Evolutionary conservation across 2,113 vertebrate species (phyloP).

Genomic region (Corythoichthys haematopterus): DNA sequence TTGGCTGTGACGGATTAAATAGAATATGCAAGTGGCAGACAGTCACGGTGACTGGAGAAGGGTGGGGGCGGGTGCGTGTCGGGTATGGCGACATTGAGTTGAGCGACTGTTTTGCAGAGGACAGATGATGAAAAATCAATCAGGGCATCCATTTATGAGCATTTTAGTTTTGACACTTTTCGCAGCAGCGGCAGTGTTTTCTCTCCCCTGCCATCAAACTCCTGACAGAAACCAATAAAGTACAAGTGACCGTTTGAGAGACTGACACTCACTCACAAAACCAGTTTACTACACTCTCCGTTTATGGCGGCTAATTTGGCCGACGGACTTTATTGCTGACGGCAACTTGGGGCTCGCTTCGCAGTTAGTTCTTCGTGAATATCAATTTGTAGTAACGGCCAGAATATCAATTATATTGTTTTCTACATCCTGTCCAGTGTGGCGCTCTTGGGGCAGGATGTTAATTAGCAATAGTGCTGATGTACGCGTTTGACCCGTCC

Average conservation of each 20-base stretch:
- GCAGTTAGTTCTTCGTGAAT: conserved; percentile 2
- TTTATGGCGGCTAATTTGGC: not conserved
- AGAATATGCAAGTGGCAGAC: conserved; percentile 44
- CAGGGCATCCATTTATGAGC: conserved; percentile 14
- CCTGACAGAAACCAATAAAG: not conserved
- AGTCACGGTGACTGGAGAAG: conserved; percentile 29
- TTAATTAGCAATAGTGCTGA: not conserved
- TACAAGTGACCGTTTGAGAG: not conserved
- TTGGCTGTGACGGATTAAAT: conserved; percentile 47
- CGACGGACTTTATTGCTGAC: not conserved
- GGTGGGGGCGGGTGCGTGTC: not conserved
- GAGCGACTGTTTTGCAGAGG: not conserved
- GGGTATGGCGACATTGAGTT: conserved; percentile 3
- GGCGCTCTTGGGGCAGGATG: not conserved
- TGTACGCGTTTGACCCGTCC: too few relatives aligned
- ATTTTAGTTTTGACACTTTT: conserved; percentile 24
- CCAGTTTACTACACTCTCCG: not conserved
- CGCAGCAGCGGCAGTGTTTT: conserved; percentile 17
- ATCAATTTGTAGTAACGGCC: not conserved
- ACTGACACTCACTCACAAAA: not conserved
- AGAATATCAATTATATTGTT: not conserved
- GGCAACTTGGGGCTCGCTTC: not conserved
- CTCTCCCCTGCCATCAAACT: conserved; percentile 20
- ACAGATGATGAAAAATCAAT: conserved; percentile 47
- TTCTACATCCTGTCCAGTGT: not conserved